Evolutionary conservation across 2,888 invertebrate genomes (phyloP), one percentile per base, ranked within the genome.

Genomic region (Nomada ruficornis): DNA sequence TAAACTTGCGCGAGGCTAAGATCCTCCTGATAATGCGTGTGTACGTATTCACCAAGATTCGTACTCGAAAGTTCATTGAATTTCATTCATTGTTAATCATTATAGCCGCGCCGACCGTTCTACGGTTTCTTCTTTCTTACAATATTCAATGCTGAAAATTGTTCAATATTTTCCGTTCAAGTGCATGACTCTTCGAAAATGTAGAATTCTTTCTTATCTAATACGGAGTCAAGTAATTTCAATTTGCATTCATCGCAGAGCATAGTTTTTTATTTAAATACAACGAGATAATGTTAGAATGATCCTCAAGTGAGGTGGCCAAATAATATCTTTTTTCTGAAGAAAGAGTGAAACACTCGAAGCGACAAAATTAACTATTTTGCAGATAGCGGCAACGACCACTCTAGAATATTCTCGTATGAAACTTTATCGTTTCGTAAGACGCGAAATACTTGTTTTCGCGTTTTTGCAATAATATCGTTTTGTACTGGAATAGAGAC

Each of bases 1-100:
- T 80, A 86, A 77, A 73, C 59, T 71, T 70, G 70, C 64, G 42
- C 29, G 69, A 71, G 67, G 59, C 80, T 42, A 84, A 75, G 84
- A 76, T 73, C 52, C 73, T 67, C 47, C 10, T 52, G 63, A 65
- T 70, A 74, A 83, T 57, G 54, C 42, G 47, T 15, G 23, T 52
- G 69, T 36, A 65, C 57, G 50, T 57, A 59, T 36, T 11, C 47
- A 11, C 20, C 36, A 47, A 55, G 52, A 65, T 70, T 70, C 42
- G 44, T 57, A 26, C 71, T 67, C 44, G 82, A 80, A 60, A 81
- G 77, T 69, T 60, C 64, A 67, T 76, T 54, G 23, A 67, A 69
- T 59, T 80, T 70, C 69, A 72, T 80, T 84, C 77, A 63, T 57
- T 50, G 54, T 10, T 47, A 50, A 36, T 72, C 84, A 69, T 81